These are phyloP conservation scores for Myotis findleyi DNA, from an alignment of 2,797 vertebrate species.

Conservation along the genomic window DNA sequence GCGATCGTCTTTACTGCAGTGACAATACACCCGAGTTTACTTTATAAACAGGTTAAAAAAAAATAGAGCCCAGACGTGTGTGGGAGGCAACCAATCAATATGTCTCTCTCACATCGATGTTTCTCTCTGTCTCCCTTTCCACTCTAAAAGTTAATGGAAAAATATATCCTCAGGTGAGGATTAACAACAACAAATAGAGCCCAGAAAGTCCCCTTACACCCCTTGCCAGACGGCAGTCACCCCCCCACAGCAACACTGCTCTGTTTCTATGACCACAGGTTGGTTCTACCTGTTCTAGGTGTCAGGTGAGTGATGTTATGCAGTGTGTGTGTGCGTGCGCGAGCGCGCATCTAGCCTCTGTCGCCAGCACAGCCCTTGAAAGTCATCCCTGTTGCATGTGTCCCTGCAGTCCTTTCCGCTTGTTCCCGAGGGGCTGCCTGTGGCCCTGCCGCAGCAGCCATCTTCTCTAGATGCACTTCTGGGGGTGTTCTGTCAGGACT, in stretches of 20 bases:
- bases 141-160: too few relatives aligned
- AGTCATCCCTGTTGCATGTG: rapidly evolving
- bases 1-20: too few relatives aligned
- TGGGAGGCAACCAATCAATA: too few relatives aligned
- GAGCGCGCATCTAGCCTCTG: rapidly evolving
- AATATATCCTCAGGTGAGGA: too few relatives aligned
- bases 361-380: neutral
- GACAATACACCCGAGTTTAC: too few relatives aligned
- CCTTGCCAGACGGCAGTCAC: neutral
- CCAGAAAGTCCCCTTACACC: neutral
- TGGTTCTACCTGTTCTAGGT: neutral
- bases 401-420: neutral
- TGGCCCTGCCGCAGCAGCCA: rapidly evolving
- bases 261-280: neutral
- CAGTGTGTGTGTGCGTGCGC: too few relatives aligned
- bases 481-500: neutral
- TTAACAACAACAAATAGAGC: neutral
- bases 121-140: too few relatives aligned
- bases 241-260: too few relatives aligned
- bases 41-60: too few relatives aligned
- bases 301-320: neutral
- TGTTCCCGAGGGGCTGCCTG: rapidly evolving
- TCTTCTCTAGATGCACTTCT: neutral
- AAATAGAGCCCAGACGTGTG: too few relatives aligned
- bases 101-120: too few relatives aligned